Evolutionary conservation across 92 coral and sea anemone genomes (phyloP), one percentile per base, ranked within the genome.

Genomic region (Scolanthus callimorphus): DNA sequence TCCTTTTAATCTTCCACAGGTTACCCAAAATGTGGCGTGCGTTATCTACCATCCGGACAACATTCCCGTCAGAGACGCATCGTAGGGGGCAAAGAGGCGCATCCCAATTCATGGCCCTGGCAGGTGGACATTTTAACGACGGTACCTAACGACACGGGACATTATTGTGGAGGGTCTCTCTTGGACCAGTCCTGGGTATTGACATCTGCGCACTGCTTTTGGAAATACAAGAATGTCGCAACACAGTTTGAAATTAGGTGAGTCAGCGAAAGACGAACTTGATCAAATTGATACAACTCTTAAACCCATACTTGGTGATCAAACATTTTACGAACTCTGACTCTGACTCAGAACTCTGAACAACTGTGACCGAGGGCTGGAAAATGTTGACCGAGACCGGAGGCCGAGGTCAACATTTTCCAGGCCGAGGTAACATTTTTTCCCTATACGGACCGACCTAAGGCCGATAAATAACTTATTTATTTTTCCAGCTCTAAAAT

Each of bases 51-150:
- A 11, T 43, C 63, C 31, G 23, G 12, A 47, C 41, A 12, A 31
- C n/a, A n/a, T 48, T 60, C 83, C 11, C 88, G 90, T 37, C 69
- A 54, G 23, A 81, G 62, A 29, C 90, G 81, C 9, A 69, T 92
- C 41, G 94, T 92, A 1, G 98, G 98, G 13, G 98, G 98, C 44
- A 77, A 63, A 2, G 96, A 92, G 56, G 88, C 94, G 30, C 78
- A 71, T 25, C 85, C 88, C 54, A 83, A 92, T 65, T 81, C 98
- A 28, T 94, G 99, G 99, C 99, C 99, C 31, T 94, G 99, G 99
- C 85, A 84, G 65, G 85, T 92, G 11, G 91, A 92, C 59, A 79
- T 94, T 12, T 77, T 86, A 4, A 27, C 28, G 11, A 60, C 20
- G 23, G 65, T 79, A 47, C 41, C 41, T 34, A 74, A 94, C 29